phyloP scores from a whole-genome alignment of 2,113 vertebrate genomes.

The Typhlomys cinereus region DNA sequence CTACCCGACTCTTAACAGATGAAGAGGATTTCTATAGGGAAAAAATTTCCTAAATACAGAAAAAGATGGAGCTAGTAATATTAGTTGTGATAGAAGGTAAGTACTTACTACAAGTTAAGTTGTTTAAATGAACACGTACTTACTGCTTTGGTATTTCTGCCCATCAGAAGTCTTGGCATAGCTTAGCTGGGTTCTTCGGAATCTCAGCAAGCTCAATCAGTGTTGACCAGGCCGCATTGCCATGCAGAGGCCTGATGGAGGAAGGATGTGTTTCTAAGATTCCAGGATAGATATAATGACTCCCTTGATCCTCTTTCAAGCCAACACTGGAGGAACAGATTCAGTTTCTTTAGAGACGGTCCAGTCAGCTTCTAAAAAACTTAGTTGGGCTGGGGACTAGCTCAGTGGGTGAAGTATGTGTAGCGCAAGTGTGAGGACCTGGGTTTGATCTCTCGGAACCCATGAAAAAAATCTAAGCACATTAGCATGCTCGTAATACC shows the following conservation, averaged over 20 bases:
- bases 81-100: neutral
- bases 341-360: neutral
- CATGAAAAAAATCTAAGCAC: neutral
- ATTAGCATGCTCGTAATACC: neutral
- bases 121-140: conserved; percentile 6
- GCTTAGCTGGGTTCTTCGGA: neutral
- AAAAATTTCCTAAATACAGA: neutral
- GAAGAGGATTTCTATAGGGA: neutral
- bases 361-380: neutral
- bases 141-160: conserved; percentile 6
- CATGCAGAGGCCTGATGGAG: neutral
- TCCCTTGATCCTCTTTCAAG: conserved; percentile 39
- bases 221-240: neutral
- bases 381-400: neutral
- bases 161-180: neutral
- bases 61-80: neutral
- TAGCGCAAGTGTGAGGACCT: neutral
- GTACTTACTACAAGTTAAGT: neutral
- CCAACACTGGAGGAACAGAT: neutral
- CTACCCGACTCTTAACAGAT: neutral
- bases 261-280: neutral
- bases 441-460: neutral
- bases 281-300: neutral
- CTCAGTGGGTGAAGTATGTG: neutral
- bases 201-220: neutral